Base-by-base conservation (phyloP, 2,797 vertebrate species). In the Craterocephalus amniculus region DNA sequence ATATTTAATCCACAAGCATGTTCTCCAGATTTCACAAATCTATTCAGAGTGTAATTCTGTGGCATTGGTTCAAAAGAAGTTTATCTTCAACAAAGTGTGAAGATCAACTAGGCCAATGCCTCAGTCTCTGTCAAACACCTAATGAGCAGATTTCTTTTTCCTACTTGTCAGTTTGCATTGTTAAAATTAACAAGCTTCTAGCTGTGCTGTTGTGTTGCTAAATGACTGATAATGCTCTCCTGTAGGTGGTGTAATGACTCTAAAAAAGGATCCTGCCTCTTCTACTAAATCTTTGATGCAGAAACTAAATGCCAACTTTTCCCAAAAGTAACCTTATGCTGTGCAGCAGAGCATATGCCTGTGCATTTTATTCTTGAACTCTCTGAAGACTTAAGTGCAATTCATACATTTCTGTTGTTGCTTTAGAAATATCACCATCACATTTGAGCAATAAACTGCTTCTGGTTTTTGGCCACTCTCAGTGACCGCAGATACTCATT, bases 141-240 rank as follows among this genome's bases (percentile, higher is more conserved):
- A 71, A 83, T 67, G 65, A 79, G 48, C 29, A 22, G 38, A 77
- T 60, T 22, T 43, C 63, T 69, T 65, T 60, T 51, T 36, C 59
- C 75, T 1, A 27, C 63, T 70, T 62, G 34, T 79, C 68, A 59
- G 52, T 76, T 83, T 67, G 1, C 58, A 45, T 57, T 70, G 69
- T 81, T 81, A 59, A 59, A 38, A 76, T 67, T 74, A 70, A 72
- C 45, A 81, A 67, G 66, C 49, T 58, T 60, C 55, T 26, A 67
- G 45, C 51, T 31, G 49, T 31, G 27, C 72, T 79, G 56, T 45
- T 69, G 58, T 76, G 66, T 76, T 79, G 51, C 63, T 86, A 87
- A 89, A 84, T 86, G 83, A 70, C 62, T 24, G 67, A 74, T 78
- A 36, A 36, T 22, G 20, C 67, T 58, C 43, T n/a, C 5, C 38